Evolutionary conservation across 64 coral and sea anemone genomes (phyloP).

Genomic region (Dendronephthya gigantea): DNA sequence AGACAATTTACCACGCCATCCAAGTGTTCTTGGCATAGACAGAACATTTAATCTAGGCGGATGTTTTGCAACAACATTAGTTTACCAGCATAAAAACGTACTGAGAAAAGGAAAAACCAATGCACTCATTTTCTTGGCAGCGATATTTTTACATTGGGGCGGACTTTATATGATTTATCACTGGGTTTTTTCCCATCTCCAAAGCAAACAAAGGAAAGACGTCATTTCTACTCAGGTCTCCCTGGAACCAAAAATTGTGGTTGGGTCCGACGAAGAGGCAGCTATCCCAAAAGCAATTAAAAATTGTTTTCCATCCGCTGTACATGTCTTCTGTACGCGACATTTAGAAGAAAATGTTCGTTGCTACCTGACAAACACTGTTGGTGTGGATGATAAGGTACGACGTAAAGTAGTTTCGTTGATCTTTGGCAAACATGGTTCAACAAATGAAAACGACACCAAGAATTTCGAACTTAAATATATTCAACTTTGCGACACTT

Average conservation of each 20-base stretch:
- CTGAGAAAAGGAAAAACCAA: background rate
- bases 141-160: background rate
- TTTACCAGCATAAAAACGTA: no score
- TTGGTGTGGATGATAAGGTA: background rate
- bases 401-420: background rate
- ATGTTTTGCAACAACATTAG: no score
- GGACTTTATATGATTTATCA: no score
- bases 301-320: background rate
- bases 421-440: background rate
- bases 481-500: background rate
- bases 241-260: background rate
- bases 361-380: background rate
- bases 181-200: background rate
- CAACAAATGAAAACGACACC: background rate
- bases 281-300: background rate
- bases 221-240: background rate
- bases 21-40: background rate
- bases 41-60: background rate
- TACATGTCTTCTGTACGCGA: background rate
- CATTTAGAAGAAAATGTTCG: background rate
- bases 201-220: background rate
- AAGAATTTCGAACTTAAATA: background rate
- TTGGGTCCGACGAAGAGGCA: background rate
- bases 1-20: background rate
- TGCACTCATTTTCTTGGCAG: no score